Percentiles rank a stretch among this genome's conserved stretches.
These are phyloP conservation scores for Palythoa heliodiscus DNA, from an alignment of 92 coral and sea anemone genomes.

Conservation along the genomic window DNA sequence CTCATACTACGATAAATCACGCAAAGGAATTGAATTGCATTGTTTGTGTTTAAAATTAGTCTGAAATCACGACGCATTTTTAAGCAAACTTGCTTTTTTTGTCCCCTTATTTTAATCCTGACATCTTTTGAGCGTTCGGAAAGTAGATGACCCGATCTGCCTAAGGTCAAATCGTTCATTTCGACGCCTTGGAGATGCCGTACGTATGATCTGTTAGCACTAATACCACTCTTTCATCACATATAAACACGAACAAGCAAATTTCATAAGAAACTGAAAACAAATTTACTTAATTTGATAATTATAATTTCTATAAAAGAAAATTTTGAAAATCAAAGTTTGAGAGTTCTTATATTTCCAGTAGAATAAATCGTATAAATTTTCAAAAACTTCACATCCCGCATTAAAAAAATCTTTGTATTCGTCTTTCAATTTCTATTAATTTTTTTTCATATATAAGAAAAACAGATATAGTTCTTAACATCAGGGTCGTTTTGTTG, in stretches of 20 bases:
- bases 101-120: neutral
- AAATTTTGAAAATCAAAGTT: no score
- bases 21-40: neutral
- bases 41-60: neutral
- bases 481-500: no score
- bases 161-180: slow-evolving; percentile 14
- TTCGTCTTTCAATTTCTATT: no score
- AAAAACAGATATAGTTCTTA: no score
- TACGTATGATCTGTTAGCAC: neutral
- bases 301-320: no score
- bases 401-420: no score
- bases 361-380: no score
- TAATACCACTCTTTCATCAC: slow-evolving; percentile 17
- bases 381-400: no score
- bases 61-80: neutral
- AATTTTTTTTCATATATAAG: no score
- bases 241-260: neutral
- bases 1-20: neutral
- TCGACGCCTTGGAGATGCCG: neutral
- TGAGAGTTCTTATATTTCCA: no score
- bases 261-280: neutral
- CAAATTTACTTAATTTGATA: neutral
- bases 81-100: neutral
- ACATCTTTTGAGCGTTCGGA: neutral
- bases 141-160: slow-evolving; percentile 13